phyloP scores from a whole-genome alignment of 1,140 invertebrate genomes.

The Apis mellifera region Amel_HAv3.1 CM009931.2:3473001-3473500 shows the following conservation, averaged over 20 bases:
- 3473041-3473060: neutral
- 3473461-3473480: too few relatives aligned
- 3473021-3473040: too few relatives aligned
- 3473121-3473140: constrained; percentile 8
- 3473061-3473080: neutral
- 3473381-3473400: too few relatives aligned
- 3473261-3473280: constrained; percentile 26
- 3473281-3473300: constrained; percentile 16
- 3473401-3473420: too few relatives aligned
- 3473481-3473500: too few relatives aligned
- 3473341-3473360: too few relatives aligned
- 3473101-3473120: constrained; percentile 26
- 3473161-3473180: constrained; percentile 36
- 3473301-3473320: neutral
- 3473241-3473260: constrained; percentile 23
- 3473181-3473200: constrained; percentile 17
- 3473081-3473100: neutral
- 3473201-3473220: constrained; percentile 19
- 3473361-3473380: too few relatives aligned
- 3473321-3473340: too few relatives aligned
- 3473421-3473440: too few relatives aligned
- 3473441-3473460: too few relatives aligned
- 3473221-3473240: constrained; percentile 11
- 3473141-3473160: constrained; percentile 24
- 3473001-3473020: neutral